A percentile compares a stretch with the other conserved stretches of the same genome.
Conservation (phyloP, 2,888 invertebrate species). For the Poecilobothrus nobilitatus region DNA sequence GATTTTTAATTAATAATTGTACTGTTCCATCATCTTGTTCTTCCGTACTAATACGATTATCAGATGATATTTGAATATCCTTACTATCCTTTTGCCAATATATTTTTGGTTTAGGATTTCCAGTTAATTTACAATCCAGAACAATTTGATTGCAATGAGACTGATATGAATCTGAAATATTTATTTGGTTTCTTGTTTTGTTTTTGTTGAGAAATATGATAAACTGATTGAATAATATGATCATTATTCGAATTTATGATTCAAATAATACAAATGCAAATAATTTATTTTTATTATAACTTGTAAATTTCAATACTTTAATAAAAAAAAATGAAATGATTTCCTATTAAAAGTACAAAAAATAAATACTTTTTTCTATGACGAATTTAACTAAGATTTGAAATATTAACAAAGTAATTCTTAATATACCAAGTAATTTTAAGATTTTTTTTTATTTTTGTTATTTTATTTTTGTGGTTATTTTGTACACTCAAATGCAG, state of each 20-base stretch:
- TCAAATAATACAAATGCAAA: not conserved
- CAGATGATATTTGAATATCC: constrained; percentile 47
- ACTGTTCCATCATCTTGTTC: constrained; percentile 58
- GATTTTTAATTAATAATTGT: constrained; percentile 55
- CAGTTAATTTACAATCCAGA: constrained; percentile 68
- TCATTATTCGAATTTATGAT: too few relatives aligned
- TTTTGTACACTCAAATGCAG: too few relatives aligned
- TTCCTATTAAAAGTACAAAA: too few relatives aligned
- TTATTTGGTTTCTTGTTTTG: not conserved
- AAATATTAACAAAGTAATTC: too few relatives aligned
- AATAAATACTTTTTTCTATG: too few relatives aligned
- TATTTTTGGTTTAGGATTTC: constrained; percentile 62
- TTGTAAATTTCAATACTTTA: too few relatives aligned
- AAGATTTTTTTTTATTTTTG: too few relatives aligned
- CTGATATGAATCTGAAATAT: constrained; percentile 55
- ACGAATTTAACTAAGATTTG: too few relatives aligned
- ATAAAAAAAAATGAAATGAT: too few relatives aligned
- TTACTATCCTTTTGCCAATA: constrained; percentile 60
- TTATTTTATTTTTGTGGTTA: too few relatives aligned
- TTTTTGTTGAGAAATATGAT: not conserved
- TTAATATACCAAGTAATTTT: too few relatives aligned
- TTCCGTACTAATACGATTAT: constrained; percentile 53
- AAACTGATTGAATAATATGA: not conserved
- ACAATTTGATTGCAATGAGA: constrained; percentile 60
- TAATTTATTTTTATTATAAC: too few relatives aligned